Conservation (phyloP, 1,140 invertebrate species). For the Octopus sinensis region DNA sequence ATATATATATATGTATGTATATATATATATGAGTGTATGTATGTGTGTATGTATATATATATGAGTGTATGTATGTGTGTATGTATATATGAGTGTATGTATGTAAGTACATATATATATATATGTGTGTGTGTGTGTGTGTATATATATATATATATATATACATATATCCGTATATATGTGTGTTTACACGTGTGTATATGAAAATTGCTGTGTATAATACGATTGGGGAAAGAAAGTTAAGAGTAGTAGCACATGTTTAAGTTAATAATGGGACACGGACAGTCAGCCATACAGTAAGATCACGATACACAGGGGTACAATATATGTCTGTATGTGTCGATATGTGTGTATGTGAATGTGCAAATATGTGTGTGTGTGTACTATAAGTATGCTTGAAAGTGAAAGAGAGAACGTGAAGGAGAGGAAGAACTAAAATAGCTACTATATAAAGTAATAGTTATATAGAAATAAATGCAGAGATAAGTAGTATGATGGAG, state of each 20-base stretch:
- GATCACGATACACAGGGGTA: neutral
- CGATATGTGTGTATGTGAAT: neutral
- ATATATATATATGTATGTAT: neutral
- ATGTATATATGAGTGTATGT: neutral
- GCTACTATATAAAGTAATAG: too few species aligned
- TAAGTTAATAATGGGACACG: neutral
- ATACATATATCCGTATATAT: neutral
- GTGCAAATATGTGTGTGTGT: constrained; percentile 1
- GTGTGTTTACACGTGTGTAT: neutral
- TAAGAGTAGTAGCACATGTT: neutral
- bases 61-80: neutral
- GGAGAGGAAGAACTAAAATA: too few species aligned
- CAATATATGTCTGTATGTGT: neutral
- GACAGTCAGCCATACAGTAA: neutral
- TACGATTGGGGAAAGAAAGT: too few species aligned
- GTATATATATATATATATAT: neutral
- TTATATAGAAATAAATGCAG: too few species aligned
- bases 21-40: neutral
- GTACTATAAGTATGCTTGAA: too few species aligned
- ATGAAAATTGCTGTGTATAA: neutral
- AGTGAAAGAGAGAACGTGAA: too few species aligned
- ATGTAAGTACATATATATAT: neutral
- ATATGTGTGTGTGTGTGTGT: neutral
- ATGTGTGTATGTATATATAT: neutral
- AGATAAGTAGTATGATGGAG: too few species aligned